phyloP scores from a whole-genome alignment of 1,140 invertebrate species.

The Diabrotica undecimpunctata region DNA sequence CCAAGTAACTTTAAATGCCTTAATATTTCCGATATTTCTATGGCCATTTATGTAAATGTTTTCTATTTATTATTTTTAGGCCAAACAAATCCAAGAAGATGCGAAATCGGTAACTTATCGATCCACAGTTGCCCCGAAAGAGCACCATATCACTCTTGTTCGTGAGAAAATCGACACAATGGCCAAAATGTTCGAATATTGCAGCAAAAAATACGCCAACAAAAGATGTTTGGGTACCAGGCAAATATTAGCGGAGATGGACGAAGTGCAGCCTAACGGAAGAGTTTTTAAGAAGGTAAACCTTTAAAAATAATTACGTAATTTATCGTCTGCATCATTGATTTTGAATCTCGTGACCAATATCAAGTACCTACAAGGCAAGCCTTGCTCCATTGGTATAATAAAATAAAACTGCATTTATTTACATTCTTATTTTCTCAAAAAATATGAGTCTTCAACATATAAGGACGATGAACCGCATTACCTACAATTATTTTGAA shows the following conservation, averaged over 20 bases:
- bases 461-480: too few species aligned
- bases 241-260: conserved; percentile 86
- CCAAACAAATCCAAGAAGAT: conserved; percentile 54
- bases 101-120: conserved; percentile 67
- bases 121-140: conserved; percentile 62
- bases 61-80: conserved; percentile 39
- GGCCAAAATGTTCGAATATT: conserved; percentile 79
- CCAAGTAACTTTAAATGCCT: too few species aligned
- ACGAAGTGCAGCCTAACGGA: conserved; percentile 90
- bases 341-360: background rate
- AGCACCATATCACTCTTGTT: conserved; percentile 67
- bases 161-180: conserved; percentile 79
- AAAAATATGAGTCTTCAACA: too few species aligned
- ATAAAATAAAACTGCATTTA: too few species aligned
- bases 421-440: too few species aligned
- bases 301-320: background rate
- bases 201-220: conserved; percentile 65
- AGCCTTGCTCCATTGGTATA: too few species aligned
- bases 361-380: too few species aligned
- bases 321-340: background rate
- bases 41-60: too few species aligned
- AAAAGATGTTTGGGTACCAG: conserved; percentile 85
- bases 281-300: conserved; percentile 91
- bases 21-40: too few species aligned
- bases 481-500: too few species aligned